Evolutionary conservation across 2,888 invertebrate species (phyloP), one percentile per base, ranked within the genome.

Genomic region (Parelbella ahira): DNA sequence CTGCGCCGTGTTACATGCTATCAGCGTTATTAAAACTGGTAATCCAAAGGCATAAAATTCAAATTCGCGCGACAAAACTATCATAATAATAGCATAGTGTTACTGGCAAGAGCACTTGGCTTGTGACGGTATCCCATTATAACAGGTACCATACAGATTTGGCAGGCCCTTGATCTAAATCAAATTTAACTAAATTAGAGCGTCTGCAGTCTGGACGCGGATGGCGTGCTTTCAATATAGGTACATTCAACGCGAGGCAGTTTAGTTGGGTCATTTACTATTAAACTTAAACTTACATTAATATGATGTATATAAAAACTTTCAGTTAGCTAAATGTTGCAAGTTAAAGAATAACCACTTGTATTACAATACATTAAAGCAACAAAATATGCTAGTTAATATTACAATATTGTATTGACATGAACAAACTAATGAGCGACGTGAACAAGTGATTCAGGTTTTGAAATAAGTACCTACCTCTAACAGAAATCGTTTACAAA

Each of bases 21-120:
- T 37, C 15, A 33, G 23, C 39, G 15, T 19, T 9, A 6, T 11
- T 37, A 7, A 12, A 7, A 19, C 6, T 8, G 19, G 7, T 18
- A n/a, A 8, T 5, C 15, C 38, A 12, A 13, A 1, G 32, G 11
- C 44, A 54, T 63, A 74, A 52, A 56, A 67, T 65, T 59, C 58
- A 69, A 50, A 65, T 60, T 74, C 47, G 53, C 43, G 45, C 54
- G 45, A 47, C 54, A 53, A 52, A 52, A 55, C 51, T 48, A 53
- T 58, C 60, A 55, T 64, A 83, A 83, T 76, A 81, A 83, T 83
- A 80, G 75, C 63, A 55, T 59, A 59, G 54, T 59, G 54, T 61
- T 55, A 65, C 77, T 82, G 83, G 76, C 83, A 82, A 62, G 65
- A 62, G 64, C 56, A 69, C 61, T 82, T 84, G 83, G 82, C 84